Base-by-base conservation (phyloP, 1,140 invertebrate species). In the Zeugodacus cucurbitae region DNA sequence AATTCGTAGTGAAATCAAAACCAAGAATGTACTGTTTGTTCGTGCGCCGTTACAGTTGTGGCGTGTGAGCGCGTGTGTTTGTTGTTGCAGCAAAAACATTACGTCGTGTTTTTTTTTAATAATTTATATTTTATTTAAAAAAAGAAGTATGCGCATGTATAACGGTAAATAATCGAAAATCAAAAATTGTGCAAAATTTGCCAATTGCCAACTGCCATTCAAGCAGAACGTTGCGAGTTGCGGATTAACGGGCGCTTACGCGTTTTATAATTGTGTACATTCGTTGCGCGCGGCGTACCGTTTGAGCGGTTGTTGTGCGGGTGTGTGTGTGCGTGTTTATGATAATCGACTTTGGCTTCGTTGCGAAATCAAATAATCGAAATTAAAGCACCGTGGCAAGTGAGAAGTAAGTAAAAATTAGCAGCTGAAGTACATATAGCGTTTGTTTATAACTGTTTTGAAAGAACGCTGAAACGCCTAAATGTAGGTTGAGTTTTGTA, bases 371-470 rank as follows among this genome's bases (percentile, higher is more conserved):
- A 82, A 82, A 82, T 54, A 82, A 29, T 48, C 7, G 1, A 54
- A 48, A 22, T 44, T 34, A 82, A 48, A 82, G 17, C 34, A n/a
- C n/a, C n/a, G 34, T 82, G 26, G 26, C 2, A 54, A 48, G 26
- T 82, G 41, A 48, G 29, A 82, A 82, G 74, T 82, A 82, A 82
- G 74, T 82, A 82, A 82, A 82, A 29, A 32, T 82, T 20, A 11
- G 34, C 37, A 26, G 62, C 26, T 7, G n/a, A 29, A 17, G 29
- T 10, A 37, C 34, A 14, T 34, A 20, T 3, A 70, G 32, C 3
- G 22, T 74, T 74, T 22, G 34, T 74, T 74, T 29, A 34, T 10
- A 62, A n/a, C 3, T 41, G 37, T 41, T 41, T 41, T 7, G 37
- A 3, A 54, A 32, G 20, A 7, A 22, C 34, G 37, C n/a, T 44